Evolutionary conservation across 1,140 invertebrate species (phyloP), one percentile per base, ranked within the genome.

Genomic region (Anagrus nilaparvatae): DNA sequence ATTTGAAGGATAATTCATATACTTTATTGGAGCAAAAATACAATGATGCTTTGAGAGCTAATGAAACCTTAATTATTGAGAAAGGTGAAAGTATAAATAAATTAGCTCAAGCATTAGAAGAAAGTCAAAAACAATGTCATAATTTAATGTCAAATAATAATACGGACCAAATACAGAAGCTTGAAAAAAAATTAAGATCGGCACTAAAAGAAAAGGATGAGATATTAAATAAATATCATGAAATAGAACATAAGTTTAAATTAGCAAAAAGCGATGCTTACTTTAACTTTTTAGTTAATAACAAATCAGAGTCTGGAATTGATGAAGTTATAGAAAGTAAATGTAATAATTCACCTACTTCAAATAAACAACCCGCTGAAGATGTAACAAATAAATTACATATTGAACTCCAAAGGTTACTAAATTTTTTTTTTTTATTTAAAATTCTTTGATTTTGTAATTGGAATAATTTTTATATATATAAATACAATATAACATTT

Each of bases 61-160:
- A 67, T 17, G 60, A 67, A 45, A 32, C 41, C 18, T 40, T 61
- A n/a, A 51, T 67, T 40, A 56, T 67, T 0, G 59, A 69, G 27
- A 68, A 64, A 37, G 57, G 50, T 16, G 61, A 69, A 10, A 60
- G 59, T 12, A 59, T 65, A 40, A 66, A 65, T 55, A 53, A 49
- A 30, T 42, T 67, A 35, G 52, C 55, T 5, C 52, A 59, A 45
- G 59, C 55, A 10, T 48, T 67, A 20, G 54, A 63, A 36, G 51
- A 61, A 19, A 64, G 61, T 56, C 65, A 67, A 47, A 37, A 49
- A 5, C 61, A 64, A 33, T 65, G 60, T 42, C 49, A 54, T 16
- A 57, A 60, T 55, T 50, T 67, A 4, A 63, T 67, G 52, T 46
- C 56, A 10, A 55, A 48, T 6, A 63, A 61, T 40, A 59, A 54